A percentile compares a stretch with the other conserved stretches of the same genome.
Evolutionary conservation across 1,140 invertebrate genomes (phyloP).

Genomic region (Drosophila kurseongensis): DNA sequence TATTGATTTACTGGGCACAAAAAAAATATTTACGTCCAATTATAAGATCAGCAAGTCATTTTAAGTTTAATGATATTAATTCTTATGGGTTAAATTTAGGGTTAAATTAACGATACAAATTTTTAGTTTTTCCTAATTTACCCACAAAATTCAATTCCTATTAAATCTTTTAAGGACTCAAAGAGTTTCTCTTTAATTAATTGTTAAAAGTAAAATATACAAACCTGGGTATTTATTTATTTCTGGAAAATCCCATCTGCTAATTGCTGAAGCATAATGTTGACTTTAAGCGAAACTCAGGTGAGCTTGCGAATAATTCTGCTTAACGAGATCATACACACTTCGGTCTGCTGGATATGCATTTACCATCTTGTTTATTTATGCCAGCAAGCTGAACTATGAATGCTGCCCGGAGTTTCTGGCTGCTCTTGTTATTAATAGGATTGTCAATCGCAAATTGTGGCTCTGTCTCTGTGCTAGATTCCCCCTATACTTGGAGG

Average conservation of each 20-base stretch:
- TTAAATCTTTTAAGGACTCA: too few relatives aligned
- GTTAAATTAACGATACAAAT: too few relatives aligned
- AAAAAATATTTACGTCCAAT: too few relatives aligned
- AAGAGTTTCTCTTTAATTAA: neutral
- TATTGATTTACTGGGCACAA: too few relatives aligned
- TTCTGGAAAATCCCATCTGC: constrained; percentile 13
- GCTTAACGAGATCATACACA: constrained; percentile 38
- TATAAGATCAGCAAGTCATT: too few relatives aligned
- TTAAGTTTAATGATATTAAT: too few relatives aligned
- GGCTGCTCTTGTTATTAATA: constrained; percentile 73
- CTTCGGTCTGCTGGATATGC: constrained; percentile 29
- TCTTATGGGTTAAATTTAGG: too few relatives aligned
- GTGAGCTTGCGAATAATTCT: constrained; percentile 12
- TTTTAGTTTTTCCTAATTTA: too few relatives aligned
- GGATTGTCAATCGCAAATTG: constrained; percentile 83
- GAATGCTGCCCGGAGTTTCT: constrained; percentile 33
- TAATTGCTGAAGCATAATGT: constrained; percentile 20
- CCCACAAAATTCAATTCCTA: too few relatives aligned
- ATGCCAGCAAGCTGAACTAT: constrained; percentile 37
- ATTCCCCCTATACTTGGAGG: neutral
- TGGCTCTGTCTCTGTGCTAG: constrained; percentile 46
- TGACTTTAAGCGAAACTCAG: constrained; percentile 19
- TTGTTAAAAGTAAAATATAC: neutral
- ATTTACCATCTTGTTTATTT: constrained; percentile 57
- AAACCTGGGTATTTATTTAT: neutral